Conservation (phyloP, 92 coral and sea anemone species). For the Paragorgia papillata region DNA sequence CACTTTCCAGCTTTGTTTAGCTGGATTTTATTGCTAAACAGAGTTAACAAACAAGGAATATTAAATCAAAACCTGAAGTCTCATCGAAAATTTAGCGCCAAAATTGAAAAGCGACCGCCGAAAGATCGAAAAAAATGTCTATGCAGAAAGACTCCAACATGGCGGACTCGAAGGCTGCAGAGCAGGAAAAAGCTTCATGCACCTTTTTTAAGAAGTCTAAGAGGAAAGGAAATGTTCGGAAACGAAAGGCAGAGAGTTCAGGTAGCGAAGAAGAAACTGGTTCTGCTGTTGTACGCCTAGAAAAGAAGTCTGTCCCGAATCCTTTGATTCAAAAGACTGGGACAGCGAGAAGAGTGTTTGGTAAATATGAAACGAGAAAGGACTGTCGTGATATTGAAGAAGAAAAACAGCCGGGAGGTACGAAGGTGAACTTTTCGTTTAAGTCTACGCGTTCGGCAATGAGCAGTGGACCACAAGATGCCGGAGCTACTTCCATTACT, state of each 20-base stretch:
- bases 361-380: background rate
- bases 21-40: no score
- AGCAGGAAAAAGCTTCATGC: constrained; percentile 68
- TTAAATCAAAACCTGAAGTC: background rate
- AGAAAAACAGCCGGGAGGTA: constrained; percentile 40
- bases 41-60: no score
- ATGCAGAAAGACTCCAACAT: constrained; percentile 46
- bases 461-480: constrained; percentile 92
- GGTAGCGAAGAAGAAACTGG: constrained; percentile 86
- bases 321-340: constrained; percentile 84
- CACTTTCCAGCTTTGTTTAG: no score
- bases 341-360: constrained; percentile 1
- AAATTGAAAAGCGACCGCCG: no score
- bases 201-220: constrained; percentile 93
- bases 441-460: constrained; percentile 95
- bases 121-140: background rate
- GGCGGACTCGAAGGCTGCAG: constrained; percentile 77
- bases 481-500: constrained; percentile 89
- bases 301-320: constrained; percentile 70
- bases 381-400: constrained; percentile 15
- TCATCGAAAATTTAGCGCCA: background rate
- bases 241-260: constrained; percentile 88
- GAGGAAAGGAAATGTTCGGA: constrained; percentile 85
- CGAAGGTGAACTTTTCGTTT: constrained; percentile 67
- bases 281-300: constrained; percentile 77